These are phyloP conservation scores for Heterohyrax brucei DNA, from an alignment of 2,797 vertebrate species.

Conservation along the genomic window DNA sequence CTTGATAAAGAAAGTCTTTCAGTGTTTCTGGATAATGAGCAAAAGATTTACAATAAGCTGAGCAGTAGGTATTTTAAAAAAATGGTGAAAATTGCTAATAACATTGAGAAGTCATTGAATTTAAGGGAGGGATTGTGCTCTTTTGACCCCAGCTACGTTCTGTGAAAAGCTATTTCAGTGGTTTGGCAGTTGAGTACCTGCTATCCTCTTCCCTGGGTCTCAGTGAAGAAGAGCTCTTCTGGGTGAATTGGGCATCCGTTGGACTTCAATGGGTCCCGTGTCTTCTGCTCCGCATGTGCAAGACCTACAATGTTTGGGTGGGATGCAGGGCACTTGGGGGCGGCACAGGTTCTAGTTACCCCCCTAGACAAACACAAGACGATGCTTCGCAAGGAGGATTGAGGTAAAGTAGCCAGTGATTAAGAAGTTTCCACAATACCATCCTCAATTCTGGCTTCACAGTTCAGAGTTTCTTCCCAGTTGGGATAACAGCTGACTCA, in stretches of 20 bases:
- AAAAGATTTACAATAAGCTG: background rate
- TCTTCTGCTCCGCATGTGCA: background rate
- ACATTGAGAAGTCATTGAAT: background rate
- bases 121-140: background rate
- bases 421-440: too few relatives aligned
- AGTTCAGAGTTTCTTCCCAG: too few relatives aligned
- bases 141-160: fast-evolving
- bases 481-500: too few relatives aligned
- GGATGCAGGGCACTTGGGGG: background rate
- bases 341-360: too few relatives aligned
- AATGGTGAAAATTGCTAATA: background rate
- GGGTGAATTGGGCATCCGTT: background rate
- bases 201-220: background rate
- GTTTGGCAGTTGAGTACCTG: too few relatives aligned
- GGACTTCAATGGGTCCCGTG: background rate
- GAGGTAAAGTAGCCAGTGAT: background rate
- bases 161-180: background rate
- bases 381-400: background rate
- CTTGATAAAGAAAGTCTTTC: background rate
- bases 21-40: background rate
- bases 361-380: background rate
- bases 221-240: background rate
- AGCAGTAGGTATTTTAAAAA: background rate
- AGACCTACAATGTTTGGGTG: background rate
- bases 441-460: too few relatives aligned